Base-by-base conservation (phyloP, 2,797 vertebrate species). In the Tapera naevia region DNA sequence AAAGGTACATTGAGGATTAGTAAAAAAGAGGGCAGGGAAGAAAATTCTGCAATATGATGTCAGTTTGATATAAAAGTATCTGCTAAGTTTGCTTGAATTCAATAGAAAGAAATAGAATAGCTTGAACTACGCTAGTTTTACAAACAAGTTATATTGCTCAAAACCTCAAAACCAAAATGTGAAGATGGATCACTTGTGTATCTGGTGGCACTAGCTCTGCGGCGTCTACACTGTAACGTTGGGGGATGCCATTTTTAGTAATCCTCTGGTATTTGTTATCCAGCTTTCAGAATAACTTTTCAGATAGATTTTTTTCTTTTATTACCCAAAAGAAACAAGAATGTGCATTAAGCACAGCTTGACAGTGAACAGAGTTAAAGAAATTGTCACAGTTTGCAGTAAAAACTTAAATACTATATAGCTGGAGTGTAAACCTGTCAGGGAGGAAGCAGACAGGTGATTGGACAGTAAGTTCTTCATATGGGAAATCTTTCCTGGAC, bases 81-180 rank as follows among this genome's bases (percentile, higher is more conserved):
- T 83, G 30, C 80, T 92, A 89, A 58, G 33, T 92, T 80, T 93
- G 53, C 33, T 86, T 60, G 56, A 88, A 67, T 57, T 86, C 81
- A 57, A 14, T 35, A 64, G 60, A 25, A 73, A 80, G 57, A 82
- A 89, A 86, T 78, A 61, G 23, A 86, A 61, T 56, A 53, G 25
- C 60, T 53, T 88, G 72, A 88, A 45, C 33, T n/a, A 43, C 17
- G 45, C 14, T 61, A 76, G 54, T 88, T 96, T 92, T 91, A 88
- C 65, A 93, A 96, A 83, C 54, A 88, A 65, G 19, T 80, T 88
- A 86, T 86, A 87, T 74, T 88, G 64, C 88, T 84, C 73, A 46
- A 51, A 58, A 79, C 50, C 83, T 95, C 41, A 58, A 89, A 87
- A 91, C 12, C 21, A 71, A 57, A 58, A 71, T 50, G 45, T 35